A percentile compares a stretch with the other conserved stretches of the same genome.
Conservation (phyloP, 2,797 vertebrate species). For the Malacoctenus gilli region DNA sequence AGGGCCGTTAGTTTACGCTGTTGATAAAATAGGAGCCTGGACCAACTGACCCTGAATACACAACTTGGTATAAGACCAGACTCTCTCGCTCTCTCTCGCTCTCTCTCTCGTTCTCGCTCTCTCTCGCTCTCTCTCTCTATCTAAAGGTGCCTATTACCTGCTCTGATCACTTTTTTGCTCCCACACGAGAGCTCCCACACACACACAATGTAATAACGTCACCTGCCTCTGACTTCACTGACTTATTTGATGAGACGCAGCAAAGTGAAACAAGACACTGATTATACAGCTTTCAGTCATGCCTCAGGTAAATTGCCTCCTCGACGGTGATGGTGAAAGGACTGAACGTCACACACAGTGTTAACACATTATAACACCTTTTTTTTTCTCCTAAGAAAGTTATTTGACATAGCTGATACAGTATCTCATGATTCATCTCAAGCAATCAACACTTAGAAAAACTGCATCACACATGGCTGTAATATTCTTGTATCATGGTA, state of each 20-base stretch:
- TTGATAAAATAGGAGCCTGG: constrained; percentile 54
- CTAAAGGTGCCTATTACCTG: constrained; percentile 58
- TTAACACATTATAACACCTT: constrained; percentile 61
- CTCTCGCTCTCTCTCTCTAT: too few relatives aligned
- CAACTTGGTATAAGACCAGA: constrained; percentile 44
- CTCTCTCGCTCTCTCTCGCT: too few relatives aligned
- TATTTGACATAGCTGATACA: constrained; percentile 58
- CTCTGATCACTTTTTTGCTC: constrained; percentile 53
- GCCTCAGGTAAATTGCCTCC: constrained; percentile 53
- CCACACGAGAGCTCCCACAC: constrained; percentile 33
- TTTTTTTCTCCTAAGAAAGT: constrained; percentile 48
- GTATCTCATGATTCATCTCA: constrained; percentile 52
- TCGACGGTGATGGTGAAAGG: constrained; percentile 61
- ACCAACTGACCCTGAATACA: constrained; percentile 46
- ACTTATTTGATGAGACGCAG: constrained; percentile 49
- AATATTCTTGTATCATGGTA: constrained; percentile 51
- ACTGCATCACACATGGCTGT: constrained; percentile 57
- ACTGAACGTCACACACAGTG: constrained; percentile 68
- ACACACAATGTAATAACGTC: constrained; percentile 29
- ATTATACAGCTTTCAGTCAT: constrained; percentile 59
- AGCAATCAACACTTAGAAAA: constrained; percentile 53
- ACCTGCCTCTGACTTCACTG: constrained; percentile 39
- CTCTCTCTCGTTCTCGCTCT: too few relatives aligned
- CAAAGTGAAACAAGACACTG: constrained; percentile 69
- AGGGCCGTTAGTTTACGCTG: too few relatives aligned